A percentile compares a stretch with the other conserved stretches of the same genome.
These are phyloP conservation scores for Pogonus chalceus DNA, from an alignment of 1,140 invertebrate genomes.

Conservation along the genomic window DNA sequence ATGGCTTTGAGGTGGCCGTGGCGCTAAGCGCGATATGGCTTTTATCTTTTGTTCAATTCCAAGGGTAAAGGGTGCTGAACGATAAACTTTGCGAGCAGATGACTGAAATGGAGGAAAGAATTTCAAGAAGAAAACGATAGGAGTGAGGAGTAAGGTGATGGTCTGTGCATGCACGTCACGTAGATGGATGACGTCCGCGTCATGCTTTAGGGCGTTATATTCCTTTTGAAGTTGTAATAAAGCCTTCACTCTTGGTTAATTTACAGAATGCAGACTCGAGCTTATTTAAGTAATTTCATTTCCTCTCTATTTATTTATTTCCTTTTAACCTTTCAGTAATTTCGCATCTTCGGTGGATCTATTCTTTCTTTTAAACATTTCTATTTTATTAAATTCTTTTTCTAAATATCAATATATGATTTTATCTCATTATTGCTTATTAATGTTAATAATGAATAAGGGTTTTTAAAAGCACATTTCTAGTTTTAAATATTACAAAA, in stretches of 20 bases:
- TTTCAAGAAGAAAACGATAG: no score
- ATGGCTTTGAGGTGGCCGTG: neutral
- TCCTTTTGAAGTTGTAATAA: slow-evolving; percentile 7
- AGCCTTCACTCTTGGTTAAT: slow-evolving; percentile 3
- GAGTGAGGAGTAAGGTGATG: neutral
- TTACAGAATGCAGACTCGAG: neutral
- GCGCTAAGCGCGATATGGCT: neutral
- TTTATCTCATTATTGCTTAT: no score
- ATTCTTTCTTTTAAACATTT: no score
- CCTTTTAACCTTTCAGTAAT: no score
- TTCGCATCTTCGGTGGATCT: no score
- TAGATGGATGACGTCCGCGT: neutral
- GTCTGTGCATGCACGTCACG: neutral
- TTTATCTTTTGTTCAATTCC: neutral
- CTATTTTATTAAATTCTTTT: no score
- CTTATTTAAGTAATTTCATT: slow-evolving; percentile 4
- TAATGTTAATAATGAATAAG: no score
- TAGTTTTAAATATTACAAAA: no score
- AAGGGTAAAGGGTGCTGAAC: no score
- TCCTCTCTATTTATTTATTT: neutral
- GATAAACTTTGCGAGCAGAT: no score
- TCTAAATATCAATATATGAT: no score
- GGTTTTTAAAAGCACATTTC: neutral
- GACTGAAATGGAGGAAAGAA: no score
- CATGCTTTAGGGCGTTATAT: neutral